Conservation (phyloP, 2,888 invertebrate species). For the Ectobius pallidus region DNA sequence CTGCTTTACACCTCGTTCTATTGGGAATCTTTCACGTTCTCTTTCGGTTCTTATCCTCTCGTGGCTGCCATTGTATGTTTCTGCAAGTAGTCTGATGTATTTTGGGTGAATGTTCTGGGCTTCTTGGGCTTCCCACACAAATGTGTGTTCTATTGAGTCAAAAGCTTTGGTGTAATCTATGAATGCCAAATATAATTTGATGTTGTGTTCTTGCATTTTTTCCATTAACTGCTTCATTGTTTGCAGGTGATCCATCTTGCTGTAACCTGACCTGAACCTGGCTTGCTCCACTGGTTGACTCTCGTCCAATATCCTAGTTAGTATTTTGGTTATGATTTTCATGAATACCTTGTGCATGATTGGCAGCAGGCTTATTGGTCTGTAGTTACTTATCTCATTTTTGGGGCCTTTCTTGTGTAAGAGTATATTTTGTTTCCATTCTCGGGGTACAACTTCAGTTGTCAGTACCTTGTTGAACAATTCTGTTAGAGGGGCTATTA, state of each 20-base stretch:
- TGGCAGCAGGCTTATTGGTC: background rate
- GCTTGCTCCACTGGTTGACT: background rate
- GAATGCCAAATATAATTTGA: no score
- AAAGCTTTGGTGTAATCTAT: background rate
- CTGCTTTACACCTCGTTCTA: no score
- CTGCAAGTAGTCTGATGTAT: no score
- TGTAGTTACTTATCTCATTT: background rate
- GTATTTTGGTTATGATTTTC: background rate
- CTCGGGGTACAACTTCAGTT: no score
- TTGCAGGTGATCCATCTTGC: background rate
- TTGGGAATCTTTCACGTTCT: no score
- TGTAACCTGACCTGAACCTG: background rate
- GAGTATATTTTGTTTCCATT: background rate
- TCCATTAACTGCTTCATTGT: background rate
- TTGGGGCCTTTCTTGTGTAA: background rate
- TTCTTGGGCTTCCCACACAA: background rate
- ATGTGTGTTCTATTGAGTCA: background rate
- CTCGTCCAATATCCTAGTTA: background rate
- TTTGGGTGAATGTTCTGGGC: background rate
- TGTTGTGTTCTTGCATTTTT: no score
- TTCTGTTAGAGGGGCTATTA: background rate
- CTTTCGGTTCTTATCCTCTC: background rate
- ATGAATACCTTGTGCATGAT: background rate
- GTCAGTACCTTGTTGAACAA: background rate
- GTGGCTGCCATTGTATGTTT: background rate